Conservation (phyloP, 2,113 vertebrate genomes). For the Bos indicus region DNA sequence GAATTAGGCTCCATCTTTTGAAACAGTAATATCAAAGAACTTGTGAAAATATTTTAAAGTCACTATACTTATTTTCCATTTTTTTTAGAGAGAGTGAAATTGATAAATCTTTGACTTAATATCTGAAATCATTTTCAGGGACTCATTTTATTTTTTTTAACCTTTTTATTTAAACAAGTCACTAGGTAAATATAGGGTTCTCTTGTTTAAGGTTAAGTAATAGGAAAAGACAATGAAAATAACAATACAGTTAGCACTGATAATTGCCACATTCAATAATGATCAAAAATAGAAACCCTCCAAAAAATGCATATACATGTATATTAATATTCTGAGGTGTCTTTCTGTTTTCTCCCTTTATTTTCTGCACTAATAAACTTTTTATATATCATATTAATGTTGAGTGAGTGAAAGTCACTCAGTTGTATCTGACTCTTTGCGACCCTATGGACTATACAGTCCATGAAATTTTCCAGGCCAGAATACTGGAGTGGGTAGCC, state of each 20-base stretch:
- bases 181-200: background rate
- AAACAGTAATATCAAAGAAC: background rate
- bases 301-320: background rate
- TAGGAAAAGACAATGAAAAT: conserved; percentile 4
- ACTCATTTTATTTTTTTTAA: background rate
- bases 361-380: conserved; percentile 7
- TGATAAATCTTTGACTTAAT: background rate
- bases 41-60: conserved; percentile 5
- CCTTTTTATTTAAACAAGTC: conserved; percentile 17
- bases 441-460: background rate
- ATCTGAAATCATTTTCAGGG: conserved; percentile 9
- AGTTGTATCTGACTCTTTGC: background rate
- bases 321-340: conserved; percentile 40
- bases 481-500: background rate
- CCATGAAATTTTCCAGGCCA: background rate
- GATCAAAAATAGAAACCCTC: conserved; percentile 34
- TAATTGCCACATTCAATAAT: background rate
- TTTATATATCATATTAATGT: background rate
- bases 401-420: background rate
- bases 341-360: background rate
- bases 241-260: background rate
- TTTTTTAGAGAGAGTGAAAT: background rate
- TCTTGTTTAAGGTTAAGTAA: conserved; percentile 25
- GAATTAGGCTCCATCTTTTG: background rate
- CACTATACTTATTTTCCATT: conserved; percentile 1